Base-by-base conservation (phyloP, 2,888 invertebrate species). In the Latheticus oryzae region DNA sequence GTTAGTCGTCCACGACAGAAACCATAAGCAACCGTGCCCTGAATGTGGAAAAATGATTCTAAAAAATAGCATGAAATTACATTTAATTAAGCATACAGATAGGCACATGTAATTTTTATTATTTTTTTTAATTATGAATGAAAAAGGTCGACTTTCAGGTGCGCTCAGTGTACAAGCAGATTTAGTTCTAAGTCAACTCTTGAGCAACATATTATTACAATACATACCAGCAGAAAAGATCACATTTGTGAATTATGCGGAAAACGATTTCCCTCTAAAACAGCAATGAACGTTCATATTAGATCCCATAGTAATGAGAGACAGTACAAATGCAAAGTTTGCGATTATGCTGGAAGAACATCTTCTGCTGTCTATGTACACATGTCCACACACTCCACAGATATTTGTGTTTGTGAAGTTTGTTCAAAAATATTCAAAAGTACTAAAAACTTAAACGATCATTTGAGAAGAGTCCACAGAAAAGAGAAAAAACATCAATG, bases 371-470 rank as follows among this genome's bases (percentile, higher is more conserved):
- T 75, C 7, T 74, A 75, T 38, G 64, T 70, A 2, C 75, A 75
- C 54, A 73, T 70, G 70, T 65, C 72, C 0, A 73, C 69, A 2
- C 75, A 75, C 57, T 68, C 70, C 1, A 65, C 69, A 17, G 70
- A 72, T 19, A 33, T 65, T 3, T 68, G 69, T 28, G 65, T 71
- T n/a, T 75, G 75, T 51, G 71, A 73, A 58, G 55, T 72, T 16
- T 75, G 75, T 52, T 69, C 72, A 1, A 74, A 74, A 59, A 65
- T 65, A 0, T 75, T 72, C 47, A 74, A 74, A 62, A 74, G 73
- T 53, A 66, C 48, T 13, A 62, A 71, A 7, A 71, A 73, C 51
- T 59, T 75, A 11, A 66, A 67, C n/a, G 73, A 73, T 53, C 75
- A 75, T 42, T 48, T 69, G 28, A 63, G 72, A 3, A 58, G 73